Evolutionary conservation across 2,797 vertebrate genomes (phyloP).

Genomic region (Microctenopoma steveboyesi): DNA sequence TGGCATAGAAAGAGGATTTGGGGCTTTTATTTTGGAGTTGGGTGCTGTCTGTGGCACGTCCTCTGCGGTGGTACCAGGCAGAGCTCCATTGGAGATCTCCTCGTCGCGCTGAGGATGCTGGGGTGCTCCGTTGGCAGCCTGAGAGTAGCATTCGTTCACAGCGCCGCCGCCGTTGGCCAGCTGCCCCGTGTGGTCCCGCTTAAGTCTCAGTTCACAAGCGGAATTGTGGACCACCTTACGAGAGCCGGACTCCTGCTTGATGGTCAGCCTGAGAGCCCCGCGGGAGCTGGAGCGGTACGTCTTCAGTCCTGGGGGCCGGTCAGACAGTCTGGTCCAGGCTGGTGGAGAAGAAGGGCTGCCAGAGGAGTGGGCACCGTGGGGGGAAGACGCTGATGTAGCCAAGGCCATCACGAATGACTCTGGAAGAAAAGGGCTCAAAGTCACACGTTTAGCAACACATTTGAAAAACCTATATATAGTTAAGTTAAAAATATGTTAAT

Average conservation of each 20-base stretch:
- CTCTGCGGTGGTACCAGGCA: slow-evolving; percentile 13
- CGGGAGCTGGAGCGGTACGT: slow-evolving; percentile 85
- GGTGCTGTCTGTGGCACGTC: slow-evolving; percentile 36
- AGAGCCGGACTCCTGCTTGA: slow-evolving; percentile 86
- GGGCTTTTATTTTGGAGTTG: slow-evolving; percentile 46
- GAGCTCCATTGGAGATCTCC: slow-evolving; percentile 56
- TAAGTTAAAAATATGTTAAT: too few species aligned
- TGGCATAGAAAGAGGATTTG: slow-evolving; percentile 45
- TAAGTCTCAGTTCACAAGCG: slow-evolving; percentile 72
- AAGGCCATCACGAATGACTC: slow-evolving; percentile 79
- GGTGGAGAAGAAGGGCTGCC: slow-evolving; percentile 78
- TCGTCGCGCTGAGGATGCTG: slow-evolving; percentile 16
- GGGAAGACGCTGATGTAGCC: slow-evolving; percentile 69
- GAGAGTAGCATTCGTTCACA: slow-evolving; percentile 43
- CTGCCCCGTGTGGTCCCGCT: slow-evolving; percentile 75
- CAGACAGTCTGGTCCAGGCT: slow-evolving; percentile 80
- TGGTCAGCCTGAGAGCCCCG: slow-evolving; percentile 84
- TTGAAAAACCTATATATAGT: too few species aligned
- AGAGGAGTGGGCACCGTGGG: slow-evolving; percentile 45
- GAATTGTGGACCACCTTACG: slow-evolving; percentile 85
- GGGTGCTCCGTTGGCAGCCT: slow-evolving; percentile 50
- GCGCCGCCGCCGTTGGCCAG: slow-evolving; percentile 74
- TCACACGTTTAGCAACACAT: too few species aligned
- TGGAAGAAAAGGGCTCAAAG: slow-evolving; percentile 42
- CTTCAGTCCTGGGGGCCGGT: slow-evolving; percentile 83